Conservation (phyloP, 2,888 invertebrate species). For the Yponomeuta plumbellus region DNA sequence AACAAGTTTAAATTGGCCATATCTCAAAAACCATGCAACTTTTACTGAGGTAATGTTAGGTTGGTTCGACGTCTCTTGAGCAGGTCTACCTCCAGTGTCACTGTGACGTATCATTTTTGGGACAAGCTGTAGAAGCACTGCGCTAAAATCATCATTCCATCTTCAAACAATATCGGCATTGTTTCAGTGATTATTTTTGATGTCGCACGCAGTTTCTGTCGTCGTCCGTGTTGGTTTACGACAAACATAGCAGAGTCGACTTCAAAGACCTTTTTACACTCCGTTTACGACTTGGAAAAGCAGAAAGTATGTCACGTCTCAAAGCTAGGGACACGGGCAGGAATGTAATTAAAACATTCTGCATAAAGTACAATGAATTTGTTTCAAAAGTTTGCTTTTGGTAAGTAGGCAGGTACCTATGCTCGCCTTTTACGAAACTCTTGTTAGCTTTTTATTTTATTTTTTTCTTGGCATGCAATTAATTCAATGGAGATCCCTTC, state of each 20-base stretch:
- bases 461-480: no score
- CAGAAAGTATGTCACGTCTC: conserved; percentile 29
- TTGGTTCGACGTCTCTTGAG: no score
- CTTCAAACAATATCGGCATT: neutral
- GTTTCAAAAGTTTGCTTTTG: neutral
- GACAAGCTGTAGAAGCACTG: neutral
- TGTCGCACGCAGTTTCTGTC: neutral
- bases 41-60: no score
- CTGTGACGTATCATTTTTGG: no score
- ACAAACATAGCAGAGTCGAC: conserved; percentile 10
- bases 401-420: no score
- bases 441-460: no score
- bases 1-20: no score
- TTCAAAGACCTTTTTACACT: conserved; percentile 21
- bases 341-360: conserved; percentile 29
- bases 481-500: no score
- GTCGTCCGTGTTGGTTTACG: conserved; percentile 12
- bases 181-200: neutral
- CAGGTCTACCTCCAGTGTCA: no score
- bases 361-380: conserved; percentile 9
- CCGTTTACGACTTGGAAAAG: conserved; percentile 23
- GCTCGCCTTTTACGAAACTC: no score
- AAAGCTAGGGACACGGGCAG: conserved; percentile 22
- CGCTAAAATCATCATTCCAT: neutral
- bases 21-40: no score